Conservation (phyloP, 1,140 invertebrate genomes). For the Scylla paramamosain region DNA sequence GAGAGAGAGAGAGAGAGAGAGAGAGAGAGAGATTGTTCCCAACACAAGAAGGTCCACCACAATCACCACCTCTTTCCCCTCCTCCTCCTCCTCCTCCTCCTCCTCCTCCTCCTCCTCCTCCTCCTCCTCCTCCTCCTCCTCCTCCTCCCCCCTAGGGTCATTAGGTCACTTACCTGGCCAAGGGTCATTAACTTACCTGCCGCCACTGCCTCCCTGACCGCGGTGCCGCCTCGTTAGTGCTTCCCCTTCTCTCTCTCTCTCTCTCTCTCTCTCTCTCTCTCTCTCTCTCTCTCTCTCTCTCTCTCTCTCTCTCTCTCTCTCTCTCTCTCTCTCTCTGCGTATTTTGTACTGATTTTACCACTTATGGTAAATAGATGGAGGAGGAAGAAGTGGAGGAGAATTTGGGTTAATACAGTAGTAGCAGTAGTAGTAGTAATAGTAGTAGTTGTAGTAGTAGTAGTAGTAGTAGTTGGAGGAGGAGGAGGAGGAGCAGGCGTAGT, state of each 20-base stretch:
- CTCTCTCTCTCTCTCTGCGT: neutral
- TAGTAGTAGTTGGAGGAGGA: neutral
- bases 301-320: neutral
- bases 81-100: neutral
- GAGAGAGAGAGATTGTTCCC: no score
- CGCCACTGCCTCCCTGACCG: neutral
- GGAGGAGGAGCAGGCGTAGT: neutral
- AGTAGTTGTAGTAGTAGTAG: slow-evolving; percentile 12
- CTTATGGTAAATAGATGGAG: neutral
- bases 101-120: neutral
- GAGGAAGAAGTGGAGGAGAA: neutral
- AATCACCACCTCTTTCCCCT: no score
- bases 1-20: neutral
- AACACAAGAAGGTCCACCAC: no score
- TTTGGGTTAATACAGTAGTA: neutral
- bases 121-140: neutral
- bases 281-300: slow-evolving; percentile 34
- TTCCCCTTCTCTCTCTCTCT: neutral
- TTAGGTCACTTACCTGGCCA: neutral
- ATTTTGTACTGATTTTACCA: neutral
- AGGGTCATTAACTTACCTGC: neutral
- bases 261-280: slow-evolving; percentile 54
- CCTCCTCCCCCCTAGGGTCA: no score
- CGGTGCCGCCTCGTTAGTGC: neutral
- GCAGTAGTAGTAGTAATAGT: slow-evolving; percentile 24